Percentiles rank a stretch among this genome's conserved stretches.
These are phyloP conservation scores for Hypomecis punctinalis DNA, from an alignment of 2,888 invertebrate genomes.

Conservation along the genomic window DNA sequence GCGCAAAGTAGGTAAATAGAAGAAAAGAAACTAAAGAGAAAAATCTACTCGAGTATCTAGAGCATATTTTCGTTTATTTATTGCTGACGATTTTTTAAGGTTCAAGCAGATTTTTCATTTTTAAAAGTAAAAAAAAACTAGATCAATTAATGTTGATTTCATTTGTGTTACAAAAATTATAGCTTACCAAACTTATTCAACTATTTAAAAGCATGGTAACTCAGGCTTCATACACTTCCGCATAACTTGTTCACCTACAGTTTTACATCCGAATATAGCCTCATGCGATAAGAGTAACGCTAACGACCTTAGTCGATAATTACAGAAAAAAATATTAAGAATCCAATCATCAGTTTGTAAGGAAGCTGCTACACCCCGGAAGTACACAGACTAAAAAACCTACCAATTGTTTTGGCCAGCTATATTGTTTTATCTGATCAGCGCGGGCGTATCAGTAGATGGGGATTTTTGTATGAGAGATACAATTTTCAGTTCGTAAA, in stretches of 20 bases:
- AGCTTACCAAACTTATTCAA: background rate
- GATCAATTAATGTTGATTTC: no score
- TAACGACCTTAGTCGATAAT: constrained; percentile 26
- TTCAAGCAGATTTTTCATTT: no score
- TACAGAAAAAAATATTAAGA: constrained; percentile 30
- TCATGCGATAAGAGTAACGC: constrained; percentile 3
- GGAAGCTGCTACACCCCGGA: constrained; percentile 34
- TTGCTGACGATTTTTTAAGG: no score
- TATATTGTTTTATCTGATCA: constrained; percentile 4
- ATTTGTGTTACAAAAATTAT: background rate
- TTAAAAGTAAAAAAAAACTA: no score
- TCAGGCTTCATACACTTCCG: constrained; percentile 4
- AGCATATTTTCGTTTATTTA: no score
- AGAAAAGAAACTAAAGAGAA: no score
- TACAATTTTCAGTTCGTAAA: no score
- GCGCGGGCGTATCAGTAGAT: background rate
- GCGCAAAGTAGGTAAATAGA: no score
- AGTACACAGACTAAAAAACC: constrained; percentile 18
- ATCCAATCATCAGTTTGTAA: constrained; percentile 28
- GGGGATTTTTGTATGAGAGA: background rate
- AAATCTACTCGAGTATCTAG: no score
- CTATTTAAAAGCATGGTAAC: background rate
- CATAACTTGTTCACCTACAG: background rate
- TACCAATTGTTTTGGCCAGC: constrained; percentile 4
- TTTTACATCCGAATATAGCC: background rate